Evolutionary conservation across 2,888 invertebrate species (phyloP).

Genomic region (Argyresthia goedartella): DNA sequence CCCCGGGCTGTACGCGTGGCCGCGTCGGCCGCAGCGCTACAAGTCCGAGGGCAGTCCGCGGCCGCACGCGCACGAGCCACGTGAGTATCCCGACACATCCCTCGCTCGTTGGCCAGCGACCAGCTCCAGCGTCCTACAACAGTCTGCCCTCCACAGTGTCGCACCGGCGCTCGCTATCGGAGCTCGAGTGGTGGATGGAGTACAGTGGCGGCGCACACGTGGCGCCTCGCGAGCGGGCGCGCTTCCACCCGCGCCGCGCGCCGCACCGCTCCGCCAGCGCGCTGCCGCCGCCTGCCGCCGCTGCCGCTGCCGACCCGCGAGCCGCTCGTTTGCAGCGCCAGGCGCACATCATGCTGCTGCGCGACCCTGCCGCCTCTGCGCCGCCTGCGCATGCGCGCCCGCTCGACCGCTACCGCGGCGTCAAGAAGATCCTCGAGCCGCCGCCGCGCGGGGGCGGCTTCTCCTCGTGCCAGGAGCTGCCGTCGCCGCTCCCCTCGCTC

Average conservation of each 20-base stretch:
- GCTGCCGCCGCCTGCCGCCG: slow-evolving; percentile 8
- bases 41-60: slow-evolving; percentile 41
- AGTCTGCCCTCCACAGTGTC: slow-evolving; percentile 45
- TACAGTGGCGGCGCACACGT: slow-evolving; percentile 74
- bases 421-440: slow-evolving; percentile 84
- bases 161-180: slow-evolving; percentile 81
- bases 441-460: slow-evolving; percentile 80
- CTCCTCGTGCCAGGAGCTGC: slow-evolving; percentile 87
- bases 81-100: too few relatives aligned
- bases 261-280: slow-evolving; percentile 23
- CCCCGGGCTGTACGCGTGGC: slow-evolving; percentile 49
- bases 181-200: slow-evolving; percentile 74
- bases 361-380: slow-evolving; percentile 86
- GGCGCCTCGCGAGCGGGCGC: slow-evolving; percentile 27
- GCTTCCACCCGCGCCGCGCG: slow-evolving; percentile 16
- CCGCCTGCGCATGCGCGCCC: slow-evolving; percentile 74
- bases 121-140: not conserved
- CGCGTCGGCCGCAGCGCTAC: slow-evolving; percentile 38
- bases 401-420: slow-evolving; percentile 82
- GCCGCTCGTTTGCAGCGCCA: slow-evolving; percentile 17
- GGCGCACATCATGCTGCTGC: slow-evolving; percentile 19
- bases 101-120: too few relatives aligned
- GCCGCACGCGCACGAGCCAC: slow-evolving; percentile 18
- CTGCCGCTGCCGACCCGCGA: not conserved
- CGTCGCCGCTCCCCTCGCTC: slow-evolving; percentile 74